phyloP scores from a whole-genome alignment of 2,113 vertebrate species.

The Cercopithecus mona region DNA sequence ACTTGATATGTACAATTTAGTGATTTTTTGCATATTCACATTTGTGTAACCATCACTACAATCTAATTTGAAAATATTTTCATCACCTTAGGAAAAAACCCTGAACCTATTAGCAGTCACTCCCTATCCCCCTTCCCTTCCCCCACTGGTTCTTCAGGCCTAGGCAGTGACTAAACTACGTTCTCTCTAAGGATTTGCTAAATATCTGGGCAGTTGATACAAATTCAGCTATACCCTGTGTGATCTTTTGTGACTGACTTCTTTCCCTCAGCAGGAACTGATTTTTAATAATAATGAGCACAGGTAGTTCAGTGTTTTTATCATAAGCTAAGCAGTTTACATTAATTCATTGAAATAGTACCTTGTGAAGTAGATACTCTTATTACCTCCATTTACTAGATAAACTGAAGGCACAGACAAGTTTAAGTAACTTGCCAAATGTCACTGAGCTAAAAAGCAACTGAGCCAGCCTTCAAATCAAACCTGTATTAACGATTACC shows the following conservation, averaged over 20 bases:
- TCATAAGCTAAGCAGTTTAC: neutral
- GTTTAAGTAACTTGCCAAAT: neutral
- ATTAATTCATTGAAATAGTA: neutral
- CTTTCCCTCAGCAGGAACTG: neutral
- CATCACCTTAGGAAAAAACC: neutral
- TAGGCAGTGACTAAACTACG: neutral
- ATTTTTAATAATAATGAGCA: neutral
- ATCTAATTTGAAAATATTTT: conserved; percentile 25
- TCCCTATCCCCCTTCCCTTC: neutral
- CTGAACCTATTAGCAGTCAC: neutral
- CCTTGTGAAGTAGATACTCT: neutral
- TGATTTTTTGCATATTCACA: neutral
- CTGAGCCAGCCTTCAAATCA: neutral
- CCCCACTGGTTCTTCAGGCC: neutral
- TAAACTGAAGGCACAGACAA: neutral
- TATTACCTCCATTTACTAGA: neutral
- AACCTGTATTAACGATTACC: neutral
- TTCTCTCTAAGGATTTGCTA: neutral
- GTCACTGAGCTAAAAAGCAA: neutral
- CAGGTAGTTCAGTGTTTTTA: neutral
- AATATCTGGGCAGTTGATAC: neutral
- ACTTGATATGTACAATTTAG: neutral
- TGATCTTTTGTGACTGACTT: neutral
- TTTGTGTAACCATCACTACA: neutral
- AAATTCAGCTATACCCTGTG: neutral